Conservation (phyloP, 30 jellyfish, hydroid and myxozoan species). For the Cassiopea xamachana region DNA sequence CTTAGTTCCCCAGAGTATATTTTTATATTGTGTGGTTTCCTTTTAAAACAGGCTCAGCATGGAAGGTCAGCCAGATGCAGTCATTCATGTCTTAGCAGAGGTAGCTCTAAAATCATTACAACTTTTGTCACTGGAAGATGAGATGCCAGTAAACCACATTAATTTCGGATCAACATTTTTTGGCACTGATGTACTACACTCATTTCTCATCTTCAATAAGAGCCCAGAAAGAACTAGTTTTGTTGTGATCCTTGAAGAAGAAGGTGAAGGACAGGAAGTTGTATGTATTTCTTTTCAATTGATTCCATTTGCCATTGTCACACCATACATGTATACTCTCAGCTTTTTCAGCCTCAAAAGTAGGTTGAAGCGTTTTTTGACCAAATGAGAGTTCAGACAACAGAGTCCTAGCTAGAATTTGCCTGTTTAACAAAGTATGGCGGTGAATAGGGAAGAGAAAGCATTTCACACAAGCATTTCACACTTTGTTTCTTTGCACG, state of each 20-base stretch:
- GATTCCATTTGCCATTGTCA: not conserved
- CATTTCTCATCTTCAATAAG: conserved; percentile 64
- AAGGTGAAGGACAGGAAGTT: conserved; percentile 92
- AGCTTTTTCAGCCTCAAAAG: too few species aligned
- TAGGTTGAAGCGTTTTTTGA: too few species aligned
- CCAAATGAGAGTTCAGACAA: too few species aligned
- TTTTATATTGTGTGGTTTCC: not conserved
- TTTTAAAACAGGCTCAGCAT: conserved; percentile 59
- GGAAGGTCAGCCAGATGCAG: conserved; percentile 62
- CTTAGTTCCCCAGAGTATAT: not conserved
- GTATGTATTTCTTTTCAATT: conserved; percentile 41
- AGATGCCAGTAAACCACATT: conserved; percentile 58
- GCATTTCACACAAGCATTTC: too few species aligned
- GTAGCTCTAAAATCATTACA: conserved; percentile 64
- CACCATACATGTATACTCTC: too few species aligned
- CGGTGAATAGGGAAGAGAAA: too few species aligned
- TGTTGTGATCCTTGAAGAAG: conserved; percentile 91
- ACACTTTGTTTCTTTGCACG: too few species aligned
- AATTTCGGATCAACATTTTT: conserved; percentile 84
- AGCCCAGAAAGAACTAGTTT: conserved; percentile 80
- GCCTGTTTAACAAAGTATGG: too few species aligned
- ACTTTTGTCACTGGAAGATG: conserved; percentile 75
- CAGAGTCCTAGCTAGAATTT: too few species aligned
- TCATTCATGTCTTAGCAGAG: conserved; percentile 61
- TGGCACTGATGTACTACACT: conserved; percentile 85